Conservation (phyloP, 2,797 vertebrate species). For the Pyrocephalus nanus region DNA sequence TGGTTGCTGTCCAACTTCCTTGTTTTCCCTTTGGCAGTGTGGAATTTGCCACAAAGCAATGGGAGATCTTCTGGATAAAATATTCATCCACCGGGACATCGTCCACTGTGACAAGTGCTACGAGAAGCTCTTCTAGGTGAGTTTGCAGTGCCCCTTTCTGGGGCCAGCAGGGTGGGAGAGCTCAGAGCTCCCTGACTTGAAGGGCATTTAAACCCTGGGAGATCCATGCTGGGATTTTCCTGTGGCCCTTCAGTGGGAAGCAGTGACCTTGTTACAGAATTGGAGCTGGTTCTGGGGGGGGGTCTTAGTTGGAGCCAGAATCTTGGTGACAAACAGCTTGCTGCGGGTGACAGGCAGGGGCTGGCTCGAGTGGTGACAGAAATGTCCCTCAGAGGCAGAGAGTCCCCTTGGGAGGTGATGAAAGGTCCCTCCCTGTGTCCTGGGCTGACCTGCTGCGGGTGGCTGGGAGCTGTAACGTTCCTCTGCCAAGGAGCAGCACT, state of each 20-base stretch:
- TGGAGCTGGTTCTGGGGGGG: background rate
- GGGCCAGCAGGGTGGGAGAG: background rate
- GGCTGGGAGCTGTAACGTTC: background rate
- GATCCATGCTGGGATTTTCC: background rate
- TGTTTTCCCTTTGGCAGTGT: slow-evolving; percentile 80
- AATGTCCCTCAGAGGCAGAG: background rate
- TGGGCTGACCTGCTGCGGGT: background rate
- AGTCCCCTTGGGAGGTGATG: background rate
- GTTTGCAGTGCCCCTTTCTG: background rate
- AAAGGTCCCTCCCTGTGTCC: background rate
- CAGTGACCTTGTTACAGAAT: background rate
- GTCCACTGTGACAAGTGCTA: slow-evolving; percentile 94
- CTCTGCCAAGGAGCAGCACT: background rate
- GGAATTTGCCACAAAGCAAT: slow-evolving; percentile 87
- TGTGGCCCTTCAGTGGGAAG: background rate
- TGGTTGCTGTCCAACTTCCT: background rate
- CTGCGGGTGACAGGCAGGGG: background rate
- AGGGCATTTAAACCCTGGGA: background rate
- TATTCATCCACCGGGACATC: slow-evolving; percentile 88
- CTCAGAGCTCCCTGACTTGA: background rate
- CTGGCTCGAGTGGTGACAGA: background rate
- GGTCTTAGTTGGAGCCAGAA: background rate
- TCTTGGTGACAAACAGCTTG: background rate
- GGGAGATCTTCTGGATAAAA: slow-evolving; percentile 90
- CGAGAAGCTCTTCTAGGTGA: slow-evolving; percentile 83